Conservation (phyloP, 2,113 vertebrate genomes). For the Pseudorhombus dupliciocellatus region DNA sequence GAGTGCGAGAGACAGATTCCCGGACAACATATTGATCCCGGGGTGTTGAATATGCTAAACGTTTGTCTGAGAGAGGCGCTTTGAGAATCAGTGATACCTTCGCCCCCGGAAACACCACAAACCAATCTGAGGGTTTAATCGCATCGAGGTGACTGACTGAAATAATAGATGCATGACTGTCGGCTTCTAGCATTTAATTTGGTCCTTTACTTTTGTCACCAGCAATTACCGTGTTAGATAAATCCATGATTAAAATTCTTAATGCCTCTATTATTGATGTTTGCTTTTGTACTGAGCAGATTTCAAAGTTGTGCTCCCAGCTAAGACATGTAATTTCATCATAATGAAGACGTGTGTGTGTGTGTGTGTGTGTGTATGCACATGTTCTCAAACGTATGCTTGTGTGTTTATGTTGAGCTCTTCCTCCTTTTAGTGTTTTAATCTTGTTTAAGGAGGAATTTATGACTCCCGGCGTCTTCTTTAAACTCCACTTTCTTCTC, state of each 20-base stretch:
- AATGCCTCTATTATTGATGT: slow-evolving; percentile 65
- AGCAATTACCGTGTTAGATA: slow-evolving; percentile 64
- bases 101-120: slow-evolving; percentile 53
- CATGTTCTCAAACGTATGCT: background rate
- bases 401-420: background rate
- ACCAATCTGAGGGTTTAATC: slow-evolving; percentile 17
- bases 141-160: background rate
- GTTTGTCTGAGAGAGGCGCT: slow-evolving; percentile 56
- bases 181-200: slow-evolving; percentile 42
- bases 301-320: slow-evolving; percentile 56
- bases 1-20: slow-evolving; percentile 47
- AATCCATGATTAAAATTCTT: slow-evolving; percentile 57
- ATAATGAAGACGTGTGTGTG: slow-evolving; percentile 24
- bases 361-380: slow-evolving; percentile 1
- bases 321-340: slow-evolving; percentile 54
- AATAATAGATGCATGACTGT: slow-evolving; percentile 44
- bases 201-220: slow-evolving; percentile 49
- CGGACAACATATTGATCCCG: slow-evolving; percentile 73
- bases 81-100: slow-evolving; percentile 39
- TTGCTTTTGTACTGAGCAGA: slow-evolving; percentile 55
- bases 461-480: background rate
- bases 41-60: slow-evolving; percentile 76
- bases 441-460: slow-evolving; percentile 1
- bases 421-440: background rate
- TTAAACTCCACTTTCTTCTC: background rate